Evolutionary conservation across 2,797 vertebrate genomes (phyloP), one percentile per base, ranked within the genome.

Genomic region (Nasua narica): DNA sequence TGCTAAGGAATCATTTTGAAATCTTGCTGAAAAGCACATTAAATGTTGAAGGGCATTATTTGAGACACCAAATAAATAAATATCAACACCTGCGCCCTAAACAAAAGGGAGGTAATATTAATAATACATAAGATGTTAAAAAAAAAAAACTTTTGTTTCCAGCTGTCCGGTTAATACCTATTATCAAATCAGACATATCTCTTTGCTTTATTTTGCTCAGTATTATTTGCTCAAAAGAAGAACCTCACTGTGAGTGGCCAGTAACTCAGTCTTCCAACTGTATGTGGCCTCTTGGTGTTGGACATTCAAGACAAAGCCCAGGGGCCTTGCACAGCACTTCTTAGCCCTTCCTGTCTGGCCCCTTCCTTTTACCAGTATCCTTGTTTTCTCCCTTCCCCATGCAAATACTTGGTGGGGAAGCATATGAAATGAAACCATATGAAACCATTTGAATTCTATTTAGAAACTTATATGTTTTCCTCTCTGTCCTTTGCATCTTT

Each of bases 11-110:
- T 14, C 12, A 70, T 90, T 93, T 89, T 85, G 37, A 95, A 87
- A 96, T 77, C 58, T 91, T 88, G 4, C 84, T 87, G n/a, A 37
- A 87, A 97, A 84, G 60, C 8, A 46, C 27, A 60, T 76, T n/a
- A 85, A 78, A 77, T 79, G 23, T 48, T 56, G 25, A 81, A 94
- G 52, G 81, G 40, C 29, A 58, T 27, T 50, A 23, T 21, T 23
- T 29, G 35, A 79, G n/a, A 50, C 29, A 87, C 1, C 7, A 83
- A 32, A 4, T 40, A 87, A 91, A 52, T 21, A 58, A 84, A 95
- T 88, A 92, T 81, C 70, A 88, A 77, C 43, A 52, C 13, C 19
- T 58, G 37, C 35, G 11, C 37, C 11, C 52, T 18, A 90, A 84
- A 14, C 11, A 60, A 70, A 94, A 77, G 56, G 5, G 27, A 83